Evolutionary conservation across 2,113 vertebrate genomes (phyloP), one percentile per base, ranked within the genome.

Genomic region (Carettochelys insculpta): DNA sequence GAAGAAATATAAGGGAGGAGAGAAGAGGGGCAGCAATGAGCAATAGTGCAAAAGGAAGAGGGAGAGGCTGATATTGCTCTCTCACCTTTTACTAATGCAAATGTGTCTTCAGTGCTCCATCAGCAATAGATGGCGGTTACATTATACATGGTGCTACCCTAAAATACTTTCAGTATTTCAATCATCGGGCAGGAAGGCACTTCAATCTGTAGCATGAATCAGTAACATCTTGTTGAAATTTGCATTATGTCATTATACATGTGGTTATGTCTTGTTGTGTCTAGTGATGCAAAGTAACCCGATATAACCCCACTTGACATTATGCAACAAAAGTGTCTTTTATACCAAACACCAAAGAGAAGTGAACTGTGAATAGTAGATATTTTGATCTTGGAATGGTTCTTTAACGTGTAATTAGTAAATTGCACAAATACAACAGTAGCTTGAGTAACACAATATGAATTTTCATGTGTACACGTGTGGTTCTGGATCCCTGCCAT

Each of bases 221-320:
- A 47, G 47, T 77, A 86, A 78, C 84, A 29, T 92, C 90, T 56
- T 96, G 76, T 94, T 95, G 94, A 80, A 96, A 93, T 79, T 95
- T 85, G 80, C 50, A 92, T 87, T 86, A 7, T 50, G 90, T 93
- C 95, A 91, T n/a, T 92, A 95, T 86, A 93, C 89, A 94, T 86
- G 93, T 81, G 92, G 77, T 95, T 96, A 75, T 94, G 94, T 95
- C 95, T 96, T 82, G 80, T 92, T 92, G 87, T 94, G 95, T 95
- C 93, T 92, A 78, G 91, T 94, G 93, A 90, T 90, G 95, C 92
- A 93, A 61, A 0, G n/a, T 52, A 87, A 94, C 90, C 93, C 78
- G 1, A 43, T 19, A 9, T 85, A 81, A 89, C 95, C 95, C 61
- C 85, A 47, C 71, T 54, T 81, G 94, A 71, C 95, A 93, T 73